Conservation (phyloP, 1,140 invertebrate species). For the Sinella curviseta region DNA sequence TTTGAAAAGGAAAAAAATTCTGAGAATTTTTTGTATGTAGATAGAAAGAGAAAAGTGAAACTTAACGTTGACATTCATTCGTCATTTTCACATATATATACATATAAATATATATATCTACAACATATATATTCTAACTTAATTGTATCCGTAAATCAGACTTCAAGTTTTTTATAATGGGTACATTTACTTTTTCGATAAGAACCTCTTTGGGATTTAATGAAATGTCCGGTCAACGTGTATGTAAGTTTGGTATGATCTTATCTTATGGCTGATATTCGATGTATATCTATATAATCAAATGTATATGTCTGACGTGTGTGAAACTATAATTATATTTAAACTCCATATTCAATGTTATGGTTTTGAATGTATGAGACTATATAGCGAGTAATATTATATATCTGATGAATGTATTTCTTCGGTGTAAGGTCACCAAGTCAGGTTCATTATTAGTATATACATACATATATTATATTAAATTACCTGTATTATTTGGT, state of each 20-base stretch:
- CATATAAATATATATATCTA: too few relatives aligned
- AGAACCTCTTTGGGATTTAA: neutral
- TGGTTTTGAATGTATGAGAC: neutral
- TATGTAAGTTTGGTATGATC: neutral
- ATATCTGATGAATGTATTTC: neutral
- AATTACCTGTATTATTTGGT: too few relatives aligned
- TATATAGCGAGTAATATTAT: neutral
- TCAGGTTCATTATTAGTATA: slow-evolving; percentile 12
- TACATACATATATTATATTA: too few relatives aligned
- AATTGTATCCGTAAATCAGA: neutral
- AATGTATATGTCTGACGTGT: neutral
- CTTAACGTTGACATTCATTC: neutral
- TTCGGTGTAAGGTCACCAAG: slow-evolving; percentile 6
- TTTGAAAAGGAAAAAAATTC: neutral
- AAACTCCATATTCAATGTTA: neutral
- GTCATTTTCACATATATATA: slow-evolving; percentile 4
- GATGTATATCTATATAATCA: too few relatives aligned
- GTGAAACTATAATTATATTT: neutral
- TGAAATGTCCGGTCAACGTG: neutral
- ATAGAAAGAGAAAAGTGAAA: neutral
- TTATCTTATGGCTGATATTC: too few relatives aligned
- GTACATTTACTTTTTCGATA: neutral
- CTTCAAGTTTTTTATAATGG: neutral
- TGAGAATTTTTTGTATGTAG: neutral
- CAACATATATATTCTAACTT: neutral